These are phyloP conservation scores for Haliclona indistincta DNA, from an alignment of 37 sponge, comb jelly and placozoan species.

Conservation along the genomic window DNA sequence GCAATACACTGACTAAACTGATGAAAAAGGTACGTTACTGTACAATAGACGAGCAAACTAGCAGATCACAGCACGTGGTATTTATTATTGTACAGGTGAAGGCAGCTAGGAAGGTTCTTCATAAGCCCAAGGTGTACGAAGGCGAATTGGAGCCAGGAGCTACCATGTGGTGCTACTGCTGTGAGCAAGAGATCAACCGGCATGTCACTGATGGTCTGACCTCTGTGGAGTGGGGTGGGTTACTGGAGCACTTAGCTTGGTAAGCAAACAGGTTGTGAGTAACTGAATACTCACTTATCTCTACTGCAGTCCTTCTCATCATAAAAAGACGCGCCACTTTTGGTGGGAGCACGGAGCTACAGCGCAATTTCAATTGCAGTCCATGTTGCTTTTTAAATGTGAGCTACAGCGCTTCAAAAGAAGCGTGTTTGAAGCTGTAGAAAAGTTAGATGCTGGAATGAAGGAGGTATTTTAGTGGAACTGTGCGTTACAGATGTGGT, in stretches of 20 bases:
- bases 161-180: slow-evolving; percentile 81
- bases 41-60: background rate
- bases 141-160: slow-evolving; percentile 77
- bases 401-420: too few relatives aligned
- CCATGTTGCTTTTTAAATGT: too few relatives aligned
- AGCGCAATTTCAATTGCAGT: too few relatives aligned
- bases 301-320: slow-evolving; percentile 57
- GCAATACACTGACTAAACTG: slow-evolving; percentile 44
- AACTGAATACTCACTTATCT: too few relatives aligned
- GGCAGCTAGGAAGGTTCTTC: slow-evolving; percentile 33
- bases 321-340: slow-evolving; percentile 58
- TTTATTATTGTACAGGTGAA: slow-evolving; percentile 33
- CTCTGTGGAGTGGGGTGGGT: slow-evolving; percentile 76
- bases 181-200: slow-evolving; percentile 51
- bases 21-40: slow-evolving; percentile 71
- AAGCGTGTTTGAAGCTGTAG: slow-evolving; percentile 20
- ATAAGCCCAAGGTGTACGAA: slow-evolving; percentile 56
- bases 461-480: too few relatives aligned
- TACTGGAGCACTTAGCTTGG: slow-evolving; percentile 72
- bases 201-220: slow-evolving; percentile 47
- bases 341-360: slow-evolving; percentile 68
- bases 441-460: slow-evolving; percentile 19
- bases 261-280: too few relatives aligned
- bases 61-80: background rate
- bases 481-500: too few relatives aligned